Percentiles rank a stretch among this genome's conserved stretches.
Evolutionary conservation across 2,113 vertebrate genomes (phyloP).

Genomic region (Odontesthes bonariensis): DNA sequence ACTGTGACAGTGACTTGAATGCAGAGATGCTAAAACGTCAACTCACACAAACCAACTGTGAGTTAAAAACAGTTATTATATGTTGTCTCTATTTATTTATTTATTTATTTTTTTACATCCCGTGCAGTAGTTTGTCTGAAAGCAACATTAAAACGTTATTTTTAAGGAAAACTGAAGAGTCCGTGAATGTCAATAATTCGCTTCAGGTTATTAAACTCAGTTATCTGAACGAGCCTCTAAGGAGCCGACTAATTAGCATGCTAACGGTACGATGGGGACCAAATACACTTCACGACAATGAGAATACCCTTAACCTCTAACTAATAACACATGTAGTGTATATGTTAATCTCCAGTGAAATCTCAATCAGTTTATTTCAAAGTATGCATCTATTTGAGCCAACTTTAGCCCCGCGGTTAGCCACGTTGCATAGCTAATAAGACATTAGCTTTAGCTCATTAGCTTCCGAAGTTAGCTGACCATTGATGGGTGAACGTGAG

Average conservation of each 20-base stretch:
- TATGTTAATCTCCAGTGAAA: too few species aligned
- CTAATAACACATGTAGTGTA: rapidly evolving
- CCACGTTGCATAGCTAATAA: slow-evolving; percentile 1
- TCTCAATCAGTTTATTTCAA: neutral
- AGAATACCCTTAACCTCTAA: neutral
- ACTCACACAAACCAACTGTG: neutral
- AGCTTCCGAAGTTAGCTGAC: slow-evolving; percentile 1
- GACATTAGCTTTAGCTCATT: slow-evolving; percentile 56
- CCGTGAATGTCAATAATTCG: neutral
- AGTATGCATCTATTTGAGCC: neutral
- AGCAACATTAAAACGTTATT: too few species aligned
- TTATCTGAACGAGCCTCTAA: neutral
- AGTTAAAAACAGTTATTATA: too few species aligned
- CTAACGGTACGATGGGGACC: neutral
- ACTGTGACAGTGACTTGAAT: neutral
- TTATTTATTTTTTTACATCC: too few species aligned
- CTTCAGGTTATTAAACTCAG: neutral
- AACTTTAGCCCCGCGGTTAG: neutral
- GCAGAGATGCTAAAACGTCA: neutral
- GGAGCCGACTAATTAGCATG: neutral
- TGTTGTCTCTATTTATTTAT: neutral
- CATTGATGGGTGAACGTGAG: neutral
- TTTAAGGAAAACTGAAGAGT: neutral
- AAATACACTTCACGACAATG: neutral
- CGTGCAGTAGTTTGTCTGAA: too few species aligned